These are phyloP conservation scores for Hucho hucho DNA, from an alignment of 2,113 vertebrate genomes.

Conservation along the genomic window DNA sequence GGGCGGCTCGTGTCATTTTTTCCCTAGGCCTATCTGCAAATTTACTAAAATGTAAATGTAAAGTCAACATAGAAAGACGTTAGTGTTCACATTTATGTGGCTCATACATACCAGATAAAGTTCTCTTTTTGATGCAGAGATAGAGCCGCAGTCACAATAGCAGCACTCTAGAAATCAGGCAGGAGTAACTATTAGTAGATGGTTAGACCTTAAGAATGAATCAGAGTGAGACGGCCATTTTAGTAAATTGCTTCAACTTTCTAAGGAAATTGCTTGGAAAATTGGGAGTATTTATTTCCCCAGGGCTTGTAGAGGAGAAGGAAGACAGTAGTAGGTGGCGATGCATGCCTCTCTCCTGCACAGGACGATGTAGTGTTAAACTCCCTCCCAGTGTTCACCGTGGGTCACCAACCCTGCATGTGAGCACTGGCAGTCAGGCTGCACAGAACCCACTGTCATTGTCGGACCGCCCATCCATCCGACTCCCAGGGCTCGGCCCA, in stretches of 20 bases:
- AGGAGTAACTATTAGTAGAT: not conserved
- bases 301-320: not conserved
- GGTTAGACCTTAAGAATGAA: constrained; percentile 10
- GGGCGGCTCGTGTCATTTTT: too few species aligned
- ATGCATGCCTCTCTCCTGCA: too few species aligned
- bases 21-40: too few species aligned
- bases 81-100: constrained; percentile 3
- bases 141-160: not conserved
- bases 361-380: not conserved
- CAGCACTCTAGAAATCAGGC: not conserved
- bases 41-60: not conserved
- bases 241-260: constrained; percentile 1
- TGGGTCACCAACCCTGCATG: constrained; percentile 2
- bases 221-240: not conserved
- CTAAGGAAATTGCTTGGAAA: not conserved
- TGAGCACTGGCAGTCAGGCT: not conserved
- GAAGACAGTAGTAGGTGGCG: not conserved
- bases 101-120: constrained; percentile 9
- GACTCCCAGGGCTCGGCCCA: not conserved
- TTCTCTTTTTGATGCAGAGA: constrained; percentile 19
- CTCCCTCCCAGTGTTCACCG: not conserved
- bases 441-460: not conserved
- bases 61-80: not conserved
- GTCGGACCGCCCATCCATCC: not conserved
- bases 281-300: not conserved